These are phyloP conservation scores for Aleiodes leptofemur DNA, from an alignment of 2,888 invertebrate genomes.

Conservation along the genomic window DNA sequence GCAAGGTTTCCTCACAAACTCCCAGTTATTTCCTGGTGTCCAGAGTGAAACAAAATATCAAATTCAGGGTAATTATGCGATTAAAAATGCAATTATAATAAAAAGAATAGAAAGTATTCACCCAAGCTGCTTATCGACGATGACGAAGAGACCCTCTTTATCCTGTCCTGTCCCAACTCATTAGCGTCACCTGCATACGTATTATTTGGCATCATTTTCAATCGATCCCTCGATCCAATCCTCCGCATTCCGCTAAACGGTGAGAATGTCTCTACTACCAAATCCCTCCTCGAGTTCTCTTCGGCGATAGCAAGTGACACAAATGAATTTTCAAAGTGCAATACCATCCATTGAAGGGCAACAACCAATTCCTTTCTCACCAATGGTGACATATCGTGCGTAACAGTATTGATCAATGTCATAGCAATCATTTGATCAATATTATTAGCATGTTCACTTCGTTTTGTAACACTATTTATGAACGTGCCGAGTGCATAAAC, in stretches of 20 bases:
- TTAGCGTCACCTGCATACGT: slow-evolving; percentile 69
- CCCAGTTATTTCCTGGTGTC: slow-evolving; percentile 74
- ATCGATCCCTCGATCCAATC: slow-evolving; percentile 74
- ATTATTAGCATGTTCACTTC: slow-evolving; percentile 94
- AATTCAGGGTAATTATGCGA: neutral
- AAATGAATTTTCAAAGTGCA: slow-evolving; percentile 92
- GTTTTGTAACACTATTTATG: slow-evolving; percentile 88
- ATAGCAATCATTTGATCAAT: slow-evolving; percentile 95
- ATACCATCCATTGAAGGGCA: slow-evolving; percentile 90
- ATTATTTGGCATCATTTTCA: slow-evolving; percentile 73
- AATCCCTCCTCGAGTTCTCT: slow-evolving; percentile 75
- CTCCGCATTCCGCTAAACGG: slow-evolving; percentile 73
- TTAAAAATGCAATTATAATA: slow-evolving; percentile 21
- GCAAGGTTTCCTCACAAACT: slow-evolving; percentile 75
- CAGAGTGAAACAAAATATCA: slow-evolving; percentile 46
- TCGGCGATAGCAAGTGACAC: slow-evolving; percentile 83
- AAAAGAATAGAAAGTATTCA: slow-evolving; percentile 56
- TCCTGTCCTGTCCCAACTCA: slow-evolving; percentile 74
- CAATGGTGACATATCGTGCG: slow-evolving; percentile 90
- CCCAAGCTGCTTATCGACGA: slow-evolving; percentile 82
- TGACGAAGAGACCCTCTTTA: slow-evolving; percentile 83
- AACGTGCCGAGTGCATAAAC: slow-evolving; percentile 97
- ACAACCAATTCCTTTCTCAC: slow-evolving; percentile 92
- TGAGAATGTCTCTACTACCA: slow-evolving; percentile 71
- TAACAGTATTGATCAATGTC: slow-evolving; percentile 86